Conservation (phyloP, 2,797 vertebrate species). For the Enteromius viviparus region DNA sequence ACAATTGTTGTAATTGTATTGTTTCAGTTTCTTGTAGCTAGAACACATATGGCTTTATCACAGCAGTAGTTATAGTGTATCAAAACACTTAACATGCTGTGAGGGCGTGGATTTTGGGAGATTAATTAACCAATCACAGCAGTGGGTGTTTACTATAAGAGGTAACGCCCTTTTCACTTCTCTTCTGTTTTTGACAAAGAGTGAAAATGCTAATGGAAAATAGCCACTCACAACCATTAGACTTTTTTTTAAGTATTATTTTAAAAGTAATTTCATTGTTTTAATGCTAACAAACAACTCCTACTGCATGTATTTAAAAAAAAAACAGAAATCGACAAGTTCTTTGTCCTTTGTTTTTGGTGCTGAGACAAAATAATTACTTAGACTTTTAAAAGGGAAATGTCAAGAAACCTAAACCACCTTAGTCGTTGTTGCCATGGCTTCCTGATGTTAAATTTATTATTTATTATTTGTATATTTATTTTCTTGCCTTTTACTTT, state of each 20-base stretch:
- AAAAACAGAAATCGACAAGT: not conserved
- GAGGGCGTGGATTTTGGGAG: not conserved
- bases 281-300: not conserved
- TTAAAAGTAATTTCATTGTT: not conserved
- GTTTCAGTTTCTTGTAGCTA: not conserved
- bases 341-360: not conserved
- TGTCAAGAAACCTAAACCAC: not conserved
- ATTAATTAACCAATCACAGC: not conserved
- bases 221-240: not conserved
- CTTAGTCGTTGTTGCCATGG: not conserved
- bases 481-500: slow-evolving; percentile 1
- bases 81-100: not conserved
- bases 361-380: slow-evolving; percentile 3
- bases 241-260: not conserved
- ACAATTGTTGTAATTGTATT: not conserved
- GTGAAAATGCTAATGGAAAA: not conserved
- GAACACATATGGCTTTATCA: not conserved
- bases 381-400: slow-evolving; percentile 1
- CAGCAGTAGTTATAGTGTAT: not conserved
- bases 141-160: not conserved
- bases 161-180: not conserved
- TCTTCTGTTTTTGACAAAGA: not conserved
- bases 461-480: slow-evolving; percentile 3
- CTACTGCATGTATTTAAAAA: not conserved
- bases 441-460: slow-evolving; percentile 3